phyloP scores from a whole-genome alignment of 1,140 invertebrate species.

The Druon quercuslanigerum region DNA sequence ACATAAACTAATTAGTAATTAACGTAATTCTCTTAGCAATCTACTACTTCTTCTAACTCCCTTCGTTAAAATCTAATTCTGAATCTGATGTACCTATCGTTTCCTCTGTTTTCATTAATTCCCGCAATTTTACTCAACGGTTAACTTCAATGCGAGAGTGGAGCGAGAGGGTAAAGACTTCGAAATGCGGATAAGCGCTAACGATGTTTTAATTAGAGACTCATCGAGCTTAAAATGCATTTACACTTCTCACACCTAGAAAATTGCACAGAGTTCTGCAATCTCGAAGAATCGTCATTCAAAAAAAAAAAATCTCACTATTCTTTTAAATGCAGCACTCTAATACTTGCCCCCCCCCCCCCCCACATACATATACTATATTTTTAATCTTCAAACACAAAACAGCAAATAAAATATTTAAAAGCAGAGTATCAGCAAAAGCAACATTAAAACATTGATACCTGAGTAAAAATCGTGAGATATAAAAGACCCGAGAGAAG shows the following conservation, averaged over 20 bases:
- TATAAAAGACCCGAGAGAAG: background rate
- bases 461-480: background rate
- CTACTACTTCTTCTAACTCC: background rate
- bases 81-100: constrained; percentile 26
- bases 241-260: constrained; percentile 12
- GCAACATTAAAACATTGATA: background rate
- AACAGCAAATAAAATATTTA: background rate
- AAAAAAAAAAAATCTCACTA: constrained; percentile 4
- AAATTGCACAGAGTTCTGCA: constrained; percentile 20
- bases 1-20: background rate
- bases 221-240: constrained; percentile 29
- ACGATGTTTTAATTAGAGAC: constrained; percentile 31
- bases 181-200: constrained; percentile 29
- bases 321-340: constrained; percentile 1
- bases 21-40: background rate
- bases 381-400: background rate
- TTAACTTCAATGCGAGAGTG: constrained; percentile 23
- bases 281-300: constrained; percentile 45
- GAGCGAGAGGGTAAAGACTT: constrained; percentile 21
- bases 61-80: constrained; percentile 22
- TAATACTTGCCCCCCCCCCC: background rate
- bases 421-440: background rate
- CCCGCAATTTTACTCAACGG: constrained; percentile 30
- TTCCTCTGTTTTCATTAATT: constrained; percentile 31
- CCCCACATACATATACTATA: background rate